Base-by-base conservation (phyloP, 1,140 invertebrate species). In the Scaptodrosophila lebanonensis region DNA sequence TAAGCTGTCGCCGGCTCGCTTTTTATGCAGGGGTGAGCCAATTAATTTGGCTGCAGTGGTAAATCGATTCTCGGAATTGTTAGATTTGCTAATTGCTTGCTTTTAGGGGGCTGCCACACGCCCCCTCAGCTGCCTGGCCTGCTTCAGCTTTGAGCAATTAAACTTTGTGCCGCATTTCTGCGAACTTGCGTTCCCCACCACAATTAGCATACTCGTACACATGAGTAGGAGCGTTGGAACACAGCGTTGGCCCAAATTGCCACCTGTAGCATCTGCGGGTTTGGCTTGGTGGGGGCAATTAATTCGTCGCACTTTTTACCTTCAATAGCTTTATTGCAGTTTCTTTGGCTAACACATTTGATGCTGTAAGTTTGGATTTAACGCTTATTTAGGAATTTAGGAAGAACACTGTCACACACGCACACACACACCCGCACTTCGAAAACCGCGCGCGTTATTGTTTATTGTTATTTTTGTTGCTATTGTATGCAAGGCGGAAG, bases 51-150 rank as follows among this genome's bases (percentile, higher is more conserved):
- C 47, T 61, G 64, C 68, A 79, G 50, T 73, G 60, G n/a, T n/a
- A n/a, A 82, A 82, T 75, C 73, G 69, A 76, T 79, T 84, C 73
- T 70, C 60, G 65, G 76, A 84, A 84, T 66, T 84, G 79, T 84
- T 79, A 84, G 79, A 84, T 84, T 84, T 82, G 57, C 79, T 84
- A 84, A 84, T 84, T 84, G 82, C 38, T 39, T 53, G 16, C n/a
- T n/a, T n/a, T n/a, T n/a, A n/a, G n/a, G n/a, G n/a, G n/a, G 20
- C 72, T 54, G 39, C 56, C 66, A 56, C 59, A 66, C 71, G 66
- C 52, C 48, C 48, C 29, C 58, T 25, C 32, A 44, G 4, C 22
- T 27, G 11, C 30, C 25, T 15, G 20, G 32, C 12, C 12, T n/a
- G 13, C 8, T 30, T 11, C 11, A 20, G 9, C 29, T 47, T 11